A percentile compares a stretch with the other conserved stretches of the same genome.
Conservation (phyloP, 2,113 vertebrate species). For the Scalopus aquaticus region DNA sequence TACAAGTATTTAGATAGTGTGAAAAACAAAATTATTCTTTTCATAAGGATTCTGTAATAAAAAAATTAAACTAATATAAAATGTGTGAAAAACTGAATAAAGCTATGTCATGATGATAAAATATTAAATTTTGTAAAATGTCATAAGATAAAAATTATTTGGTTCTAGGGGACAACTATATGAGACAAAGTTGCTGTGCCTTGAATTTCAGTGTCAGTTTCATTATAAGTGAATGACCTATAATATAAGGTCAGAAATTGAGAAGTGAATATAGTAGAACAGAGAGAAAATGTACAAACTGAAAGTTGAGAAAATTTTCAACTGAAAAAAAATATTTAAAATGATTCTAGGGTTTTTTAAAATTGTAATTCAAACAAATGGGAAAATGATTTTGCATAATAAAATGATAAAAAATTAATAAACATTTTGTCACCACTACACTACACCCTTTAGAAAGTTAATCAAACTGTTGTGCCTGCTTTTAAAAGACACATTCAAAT, state of each 20-base stretch:
- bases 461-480: not conserved
- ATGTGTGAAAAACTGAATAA: not conserved
- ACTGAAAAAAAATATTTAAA: not conserved
- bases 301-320: not conserved
- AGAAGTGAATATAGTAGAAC: not conserved
- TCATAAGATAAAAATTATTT: not conserved
- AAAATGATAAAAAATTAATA: not conserved
- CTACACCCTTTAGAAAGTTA: not conserved
- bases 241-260: not conserved
- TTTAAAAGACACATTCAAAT: not conserved
- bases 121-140: not conserved
- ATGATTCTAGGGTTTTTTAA: not conserved
- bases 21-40: constrained; percentile 31
- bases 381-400: not conserved
- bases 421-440: not conserved
- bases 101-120: not conserved
- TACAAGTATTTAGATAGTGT: constrained; percentile 16
- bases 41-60: not conserved
- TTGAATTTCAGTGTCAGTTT: not conserved
- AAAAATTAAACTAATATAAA: constrained; percentile 23
- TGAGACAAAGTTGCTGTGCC: not conserved
- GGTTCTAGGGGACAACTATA: not conserved
- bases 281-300: not conserved
- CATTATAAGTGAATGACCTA: not conserved
- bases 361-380: not conserved